Evolutionary conservation across 2,113 vertebrate genomes (phyloP).

Genomic region (Nycticebus coucang): DNA sequence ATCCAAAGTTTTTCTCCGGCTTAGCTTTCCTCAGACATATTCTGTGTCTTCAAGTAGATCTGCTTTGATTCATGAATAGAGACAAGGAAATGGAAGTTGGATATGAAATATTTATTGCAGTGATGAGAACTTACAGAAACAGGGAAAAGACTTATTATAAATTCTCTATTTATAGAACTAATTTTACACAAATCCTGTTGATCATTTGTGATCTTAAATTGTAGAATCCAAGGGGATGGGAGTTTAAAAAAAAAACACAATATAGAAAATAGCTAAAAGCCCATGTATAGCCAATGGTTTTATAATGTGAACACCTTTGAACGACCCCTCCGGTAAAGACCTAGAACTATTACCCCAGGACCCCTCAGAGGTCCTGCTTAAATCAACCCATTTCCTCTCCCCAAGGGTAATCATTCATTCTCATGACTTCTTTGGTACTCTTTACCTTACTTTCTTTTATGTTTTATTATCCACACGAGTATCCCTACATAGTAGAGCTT

Average conservation of each 20-base stretch:
- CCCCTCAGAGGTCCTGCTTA: background rate
- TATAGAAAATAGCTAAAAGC: background rate
- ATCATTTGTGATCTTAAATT: background rate
- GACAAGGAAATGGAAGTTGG: background rate
- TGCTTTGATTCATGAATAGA: slow-evolving; percentile 36
- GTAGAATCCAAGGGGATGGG: background rate
- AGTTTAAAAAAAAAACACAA: background rate
- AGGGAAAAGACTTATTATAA: background rate
- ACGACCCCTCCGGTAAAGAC: background rate
- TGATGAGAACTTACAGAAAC: slow-evolving; percentile 42
- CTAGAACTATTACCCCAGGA: background rate
- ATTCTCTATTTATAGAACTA: slow-evolving; percentile 28
- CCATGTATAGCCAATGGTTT: background rate
- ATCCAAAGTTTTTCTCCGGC: background rate
- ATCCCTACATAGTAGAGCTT: background rate
- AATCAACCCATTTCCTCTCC: background rate
- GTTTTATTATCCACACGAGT: background rate
- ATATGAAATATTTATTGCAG: slow-evolving; percentile 46
- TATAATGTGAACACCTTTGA: background rate
- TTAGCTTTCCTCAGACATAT: background rate
- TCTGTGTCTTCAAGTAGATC: slow-evolving; percentile 20
- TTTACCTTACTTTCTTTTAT: background rate
- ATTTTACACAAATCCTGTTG: background rate
- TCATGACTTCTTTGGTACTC: background rate
- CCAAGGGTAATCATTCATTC: background rate